Base-by-base conservation (phyloP, 1,140 invertebrate species). In the Phthorimaea operculella region DNA sequence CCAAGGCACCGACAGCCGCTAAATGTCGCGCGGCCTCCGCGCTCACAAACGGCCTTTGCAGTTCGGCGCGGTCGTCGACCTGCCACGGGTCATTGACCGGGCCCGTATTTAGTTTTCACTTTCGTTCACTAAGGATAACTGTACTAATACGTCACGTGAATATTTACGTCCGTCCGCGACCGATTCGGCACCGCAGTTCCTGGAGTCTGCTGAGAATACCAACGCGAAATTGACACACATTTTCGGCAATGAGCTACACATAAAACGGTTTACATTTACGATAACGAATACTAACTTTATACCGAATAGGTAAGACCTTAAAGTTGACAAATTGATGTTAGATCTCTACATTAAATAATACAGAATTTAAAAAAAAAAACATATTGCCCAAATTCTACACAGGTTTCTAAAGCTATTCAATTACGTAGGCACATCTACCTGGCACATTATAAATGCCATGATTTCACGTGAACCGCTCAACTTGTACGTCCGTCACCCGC, bases 121-220 rank as follows among this genome's bases (percentile, higher is more conserved):
- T 84, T 84, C 81, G 78, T 84, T 80, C 73, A 74, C 77, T 81
- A 84, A 84, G 81, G 81, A 85, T 85, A 85, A 83, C 82, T 74
- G 82, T 85, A 78, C 72, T 72, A 73, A 79, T 79, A 79, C 79
- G 82, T 83, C 78, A 83, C 73, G 70, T 74, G 69, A 72, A 74
- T 74, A 72, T 70, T 55, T 66, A 68, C 72, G 63, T 67, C 69
- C 58, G 53, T 59, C 54, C 60, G 16, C 51, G 33, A 57, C 39
- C 54, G 48, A 59, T 55, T 63, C 54, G 55, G 59, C 61, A 58
- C 60, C 55, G 54, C 65, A 52, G 63, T 75, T 74, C 66, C 68
- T 65, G 64, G 55, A 68, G 56, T 64, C 53, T 67, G 72, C 58
- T 14, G 51, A 48, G 72, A 73, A 75, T 78, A 72, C 44, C 36